phyloP scores from a whole-genome alignment of 1,140 invertebrate species.

The Penaeus indicus region DNA sequence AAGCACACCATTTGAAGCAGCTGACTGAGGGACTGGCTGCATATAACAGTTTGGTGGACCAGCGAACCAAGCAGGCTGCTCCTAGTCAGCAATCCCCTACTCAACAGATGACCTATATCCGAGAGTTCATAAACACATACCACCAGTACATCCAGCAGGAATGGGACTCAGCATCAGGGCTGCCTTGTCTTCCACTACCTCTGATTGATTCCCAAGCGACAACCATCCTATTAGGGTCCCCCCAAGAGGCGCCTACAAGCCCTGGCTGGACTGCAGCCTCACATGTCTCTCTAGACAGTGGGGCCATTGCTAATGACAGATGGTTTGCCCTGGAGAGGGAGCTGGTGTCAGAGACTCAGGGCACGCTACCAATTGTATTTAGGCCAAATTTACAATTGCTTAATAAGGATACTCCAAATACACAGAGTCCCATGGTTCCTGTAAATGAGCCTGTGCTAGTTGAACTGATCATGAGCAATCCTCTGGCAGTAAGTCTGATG shows the following conservation, averaged over 20 bases:
- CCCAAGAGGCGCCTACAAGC: constrained; percentile 70
- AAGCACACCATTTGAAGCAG: constrained; percentile 85
- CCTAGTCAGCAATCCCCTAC: constrained; percentile 81
- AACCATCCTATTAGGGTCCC: constrained; percentile 76
- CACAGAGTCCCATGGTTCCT: constrained; percentile 50
- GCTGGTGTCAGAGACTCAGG: constrained; percentile 32
- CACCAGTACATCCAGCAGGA: constrained; percentile 74
- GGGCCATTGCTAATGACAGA: constrained; percentile 40
- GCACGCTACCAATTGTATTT: constrained; percentile 41
- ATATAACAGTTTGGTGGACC: constrained; percentile 83
- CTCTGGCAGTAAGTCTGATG: constrained; percentile 81
- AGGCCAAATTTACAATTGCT: constrained; percentile 58
- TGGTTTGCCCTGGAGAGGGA: constrained; percentile 61
- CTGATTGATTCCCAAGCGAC: constrained; percentile 78
- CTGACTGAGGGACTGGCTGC: constrained; percentile 82
- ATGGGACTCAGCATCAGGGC: constrained; percentile 69
- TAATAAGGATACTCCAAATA: constrained; percentile 60
- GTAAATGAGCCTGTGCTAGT: constrained; percentile 85
- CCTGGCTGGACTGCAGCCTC: constrained; percentile 69
- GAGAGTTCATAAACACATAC: constrained; percentile 88
- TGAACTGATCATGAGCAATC: constrained; percentile 83
- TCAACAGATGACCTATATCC: constrained; percentile 88
- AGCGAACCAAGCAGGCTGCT: constrained; percentile 76
- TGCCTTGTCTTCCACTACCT: constrained; percentile 79
- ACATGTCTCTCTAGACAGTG: constrained; percentile 70